Conservation (phyloP, 2,113 vertebrate genomes). For the Leptobrachium ailaonicum region DNA sequence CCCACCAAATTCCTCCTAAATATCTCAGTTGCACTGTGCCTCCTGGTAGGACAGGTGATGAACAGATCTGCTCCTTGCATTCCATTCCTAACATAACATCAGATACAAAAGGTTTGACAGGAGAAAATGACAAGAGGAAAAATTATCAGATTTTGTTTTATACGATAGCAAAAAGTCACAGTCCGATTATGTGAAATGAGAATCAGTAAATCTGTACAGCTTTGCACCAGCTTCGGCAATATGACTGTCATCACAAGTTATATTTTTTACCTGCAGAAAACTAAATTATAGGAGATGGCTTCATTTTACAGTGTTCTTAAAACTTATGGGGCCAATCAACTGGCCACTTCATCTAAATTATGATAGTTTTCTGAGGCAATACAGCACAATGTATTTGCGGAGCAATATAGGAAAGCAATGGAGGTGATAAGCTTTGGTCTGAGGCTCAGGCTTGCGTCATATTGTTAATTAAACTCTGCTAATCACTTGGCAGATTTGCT, state of each 20-base stretch:
- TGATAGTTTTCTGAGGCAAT: no score
- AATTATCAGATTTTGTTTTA: not conserved
- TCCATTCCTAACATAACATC: not conserved
- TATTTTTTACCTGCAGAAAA: not conserved
- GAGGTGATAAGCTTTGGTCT: no score
- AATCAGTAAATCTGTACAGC: not conserved
- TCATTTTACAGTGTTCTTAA: no score
- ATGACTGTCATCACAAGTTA: not conserved
- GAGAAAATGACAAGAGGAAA: not conserved
- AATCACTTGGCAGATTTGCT: no score
- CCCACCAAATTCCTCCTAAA: not conserved
- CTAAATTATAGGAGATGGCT: not conserved
- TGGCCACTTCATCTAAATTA: no score
- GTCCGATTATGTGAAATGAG: not conserved
- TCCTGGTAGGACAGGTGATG: not conserved
- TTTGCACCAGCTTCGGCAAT: not conserved
- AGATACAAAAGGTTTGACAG: not conserved
- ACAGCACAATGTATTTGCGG: no score
- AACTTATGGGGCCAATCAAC: no score
- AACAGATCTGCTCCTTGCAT: not conserved
- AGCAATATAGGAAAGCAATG: no score
- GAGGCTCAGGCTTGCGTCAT: no score
- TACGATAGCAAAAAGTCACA: conserved; percentile 3
- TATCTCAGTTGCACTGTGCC: not conserved
- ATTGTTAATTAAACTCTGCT: no score